A percentile compares a stretch with the other conserved stretches of the same genome.
Conservation (phyloP, 2,113 vertebrate species). For the Gymnobelideus leadbeateri region DNA sequence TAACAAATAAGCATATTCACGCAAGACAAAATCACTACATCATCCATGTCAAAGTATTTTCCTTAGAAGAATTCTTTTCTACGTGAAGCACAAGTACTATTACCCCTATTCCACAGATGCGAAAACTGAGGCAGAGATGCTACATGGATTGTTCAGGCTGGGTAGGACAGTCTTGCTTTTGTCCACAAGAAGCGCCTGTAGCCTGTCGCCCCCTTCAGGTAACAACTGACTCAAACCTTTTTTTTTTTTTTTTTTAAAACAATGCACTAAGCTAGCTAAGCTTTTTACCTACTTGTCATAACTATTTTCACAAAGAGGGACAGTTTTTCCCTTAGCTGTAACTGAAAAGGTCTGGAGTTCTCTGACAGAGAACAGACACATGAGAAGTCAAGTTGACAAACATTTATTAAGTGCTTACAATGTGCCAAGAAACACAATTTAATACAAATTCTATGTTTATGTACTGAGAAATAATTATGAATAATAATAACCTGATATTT, state of each 20-base stretch:
- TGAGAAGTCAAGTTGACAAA: neutral
- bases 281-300: neutral
- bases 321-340: neutral
- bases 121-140: neutral
- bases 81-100: neutral
- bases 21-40: neutral
- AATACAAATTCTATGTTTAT: neutral
- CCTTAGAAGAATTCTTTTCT: neutral
- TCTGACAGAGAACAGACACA: neutral
- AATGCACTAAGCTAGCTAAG: neutral
- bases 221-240: neutral
- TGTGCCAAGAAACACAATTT: neutral
- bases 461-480: neutral
- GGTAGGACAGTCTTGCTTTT: neutral
- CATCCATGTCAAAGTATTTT: neutral
- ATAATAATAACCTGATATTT: neutral
- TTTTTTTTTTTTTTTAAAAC: neutral
- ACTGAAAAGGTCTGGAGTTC: neutral
- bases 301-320: neutral
- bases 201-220: neutral
- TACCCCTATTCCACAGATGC: neutral
- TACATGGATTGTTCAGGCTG: neutral
- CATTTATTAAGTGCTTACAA: neutral
- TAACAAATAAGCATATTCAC: neutral
- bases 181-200: neutral